Percentiles rank a stretch among this genome's conserved stretches.
phyloP scores from a whole-genome alignment of 2,888 invertebrate genomes.

The Caenorhabditis plicata region DNA sequence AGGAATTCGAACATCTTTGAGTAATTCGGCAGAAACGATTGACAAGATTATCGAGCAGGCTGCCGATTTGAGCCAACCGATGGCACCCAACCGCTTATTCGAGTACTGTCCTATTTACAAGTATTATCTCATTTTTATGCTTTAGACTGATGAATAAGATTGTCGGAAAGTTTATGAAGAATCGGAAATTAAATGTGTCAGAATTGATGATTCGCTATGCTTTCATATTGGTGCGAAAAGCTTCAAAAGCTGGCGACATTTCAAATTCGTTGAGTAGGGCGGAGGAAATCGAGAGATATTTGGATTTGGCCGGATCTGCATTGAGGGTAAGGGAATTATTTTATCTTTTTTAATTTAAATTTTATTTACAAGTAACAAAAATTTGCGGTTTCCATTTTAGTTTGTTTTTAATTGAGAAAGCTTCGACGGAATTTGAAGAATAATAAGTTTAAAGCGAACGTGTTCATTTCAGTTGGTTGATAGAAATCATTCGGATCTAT shows the following conservation, averaged over 20 bases:
- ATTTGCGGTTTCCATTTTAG: no score
- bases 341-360: neutral
- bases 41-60: conserved; percentile 22
- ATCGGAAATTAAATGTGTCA: conserved; percentile 1
- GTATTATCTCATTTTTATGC: neutral
- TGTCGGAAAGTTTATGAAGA: conserved; percentile 4
- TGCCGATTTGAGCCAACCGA: conserved; percentile 6
- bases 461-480: conserved; percentile 12
- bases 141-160: conserved; percentile 16
- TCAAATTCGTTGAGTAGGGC: conserved; percentile 5
- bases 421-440: no score
- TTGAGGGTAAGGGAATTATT: conserved; percentile 4
- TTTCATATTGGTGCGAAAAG: conserved; percentile 14
- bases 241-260: conserved; percentile 12
- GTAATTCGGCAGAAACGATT: conserved; percentile 3
- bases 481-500: conserved; percentile 1
- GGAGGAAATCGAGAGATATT: conserved; percentile 14
- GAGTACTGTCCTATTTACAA: conserved; percentile 5
- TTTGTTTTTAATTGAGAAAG: no score
- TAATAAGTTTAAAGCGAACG: no score
- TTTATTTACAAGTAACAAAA: no score
- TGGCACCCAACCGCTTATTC: conserved; percentile 9
- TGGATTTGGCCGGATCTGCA: conserved; percentile 13
- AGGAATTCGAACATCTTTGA: conserved; percentile 11
- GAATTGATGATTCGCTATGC: conserved; percentile 30